phyloP scores from a whole-genome alignment of 2,113 vertebrate species.

The Lota lota region DNA sequence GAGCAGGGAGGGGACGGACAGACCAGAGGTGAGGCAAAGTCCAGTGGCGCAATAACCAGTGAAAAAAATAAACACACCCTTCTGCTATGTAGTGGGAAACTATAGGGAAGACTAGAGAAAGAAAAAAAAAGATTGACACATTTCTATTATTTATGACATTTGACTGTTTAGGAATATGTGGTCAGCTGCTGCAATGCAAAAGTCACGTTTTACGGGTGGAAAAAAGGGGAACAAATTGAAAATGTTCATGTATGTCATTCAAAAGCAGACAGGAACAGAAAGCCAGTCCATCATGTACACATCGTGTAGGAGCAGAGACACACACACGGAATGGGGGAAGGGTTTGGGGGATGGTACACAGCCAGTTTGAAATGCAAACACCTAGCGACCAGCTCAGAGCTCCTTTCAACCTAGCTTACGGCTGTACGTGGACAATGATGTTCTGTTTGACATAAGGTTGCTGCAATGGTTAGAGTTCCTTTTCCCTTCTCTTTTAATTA shows the following conservation, averaged over 20 bases:
- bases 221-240: no score
- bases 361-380: constrained; percentile 71
- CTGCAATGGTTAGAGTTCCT: constrained; percentile 20
- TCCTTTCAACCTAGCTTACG: constrained; percentile 60
- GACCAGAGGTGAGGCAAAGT: constrained; percentile 70
- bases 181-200: no score
- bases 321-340: constrained; percentile 49
- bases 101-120: no score
- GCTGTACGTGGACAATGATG: constrained; percentile 35
- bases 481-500: background rate
- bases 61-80: constrained; percentile 46
- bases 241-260: constrained; percentile 11
- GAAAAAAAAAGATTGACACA: no score
- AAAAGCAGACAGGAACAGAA: constrained; percentile 20
- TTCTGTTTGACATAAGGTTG: constrained; percentile 21
- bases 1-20: constrained; percentile 42
- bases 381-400: constrained; percentile 57
- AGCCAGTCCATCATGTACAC: constrained; percentile 33
- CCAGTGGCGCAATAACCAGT: constrained; percentile 62
- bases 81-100: constrained; percentile 25
- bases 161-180: no score
- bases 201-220: no score
- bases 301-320: background rate
- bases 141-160: no score
- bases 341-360: constrained; percentile 64